phyloP scores from a whole-genome alignment of 2,113 vertebrate genomes.

The Tinamus guttatus region DNA sequence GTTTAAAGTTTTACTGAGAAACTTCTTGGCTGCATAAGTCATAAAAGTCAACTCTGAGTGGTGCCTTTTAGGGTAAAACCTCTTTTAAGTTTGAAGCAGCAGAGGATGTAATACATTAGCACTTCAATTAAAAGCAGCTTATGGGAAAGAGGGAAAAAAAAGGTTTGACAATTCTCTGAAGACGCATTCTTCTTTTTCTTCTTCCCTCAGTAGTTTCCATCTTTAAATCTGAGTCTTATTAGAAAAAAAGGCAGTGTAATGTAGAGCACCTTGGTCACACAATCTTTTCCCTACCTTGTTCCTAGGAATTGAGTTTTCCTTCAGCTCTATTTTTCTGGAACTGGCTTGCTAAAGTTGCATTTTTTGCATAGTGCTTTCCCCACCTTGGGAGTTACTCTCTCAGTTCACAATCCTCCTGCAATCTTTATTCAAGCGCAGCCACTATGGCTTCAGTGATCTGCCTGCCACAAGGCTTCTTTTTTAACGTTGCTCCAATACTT shows the following conservation, averaged over 20 bases:
- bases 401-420: background rate
- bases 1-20: background rate
- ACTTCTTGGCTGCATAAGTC: background rate
- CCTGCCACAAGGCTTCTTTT: fast-evolving
- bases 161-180: background rate
- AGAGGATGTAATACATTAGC: background rate
- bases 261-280: background rate
- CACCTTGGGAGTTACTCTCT: background rate
- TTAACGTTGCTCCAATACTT: background rate
- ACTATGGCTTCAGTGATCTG: background rate
- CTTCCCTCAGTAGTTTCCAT: background rate
- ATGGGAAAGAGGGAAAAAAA: background rate
- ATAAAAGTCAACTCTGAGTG: background rate
- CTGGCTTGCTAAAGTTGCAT: background rate
- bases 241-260: background rate
- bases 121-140: background rate
- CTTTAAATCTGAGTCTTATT: background rate
- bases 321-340: background rate
- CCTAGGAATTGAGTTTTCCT: background rate
- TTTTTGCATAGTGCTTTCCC: background rate
- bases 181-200: background rate
- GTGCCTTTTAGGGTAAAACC: background rate
- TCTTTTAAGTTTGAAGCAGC: background rate
- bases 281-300: background rate
- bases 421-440: background rate